Base-by-base conservation (phyloP, 2,888 invertebrate genomes). In the Atethmia centrago region DNA sequence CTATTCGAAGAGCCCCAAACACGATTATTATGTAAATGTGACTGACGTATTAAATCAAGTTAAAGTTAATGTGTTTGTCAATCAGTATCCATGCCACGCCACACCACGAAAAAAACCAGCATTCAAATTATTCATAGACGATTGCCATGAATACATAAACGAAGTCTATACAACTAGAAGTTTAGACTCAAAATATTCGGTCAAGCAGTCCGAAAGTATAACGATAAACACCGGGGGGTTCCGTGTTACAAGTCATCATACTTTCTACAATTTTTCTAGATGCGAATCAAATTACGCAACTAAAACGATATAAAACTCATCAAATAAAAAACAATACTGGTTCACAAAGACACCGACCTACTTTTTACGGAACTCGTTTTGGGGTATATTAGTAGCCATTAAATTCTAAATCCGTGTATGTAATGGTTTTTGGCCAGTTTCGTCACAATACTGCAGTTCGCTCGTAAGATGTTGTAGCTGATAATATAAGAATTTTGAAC, bases 201-300 rank as follows among this genome's bases (percentile, higher is more conserved):
- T 25, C 69, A 58, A 71, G 53, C 53, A 36, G 14, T 55, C 36
- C 53, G 25, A 79, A 76, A 79, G 31, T 71, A 71, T 53, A 71
- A n/a, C 72, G 21, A 75, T 70, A 70, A 66, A 4, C 55, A 70
- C 21, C 63, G 12, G 49, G 45, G 45, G 64, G 45, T 61, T 66
- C 58, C 68, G 67, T 59, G 65, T 59, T 65, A 49, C 58, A 73
- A 82, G 71, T 84, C 16, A 77, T 56, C 59, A 71, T 73, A 77
- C 81, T 82, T 82, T 80, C 77, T 82, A 80, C 59, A 58, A 53
- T n/a, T 4, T 55, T 66, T 53, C 45, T 49, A 68, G 78, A 74
- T 78, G 78, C 51, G 45, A 72, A 70, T 78, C 67, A 56, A 70
- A 74, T 70, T 81, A 70, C 53, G 40, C 25, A 82, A 84, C 71